Evolutionary conservation across 2,888 invertebrate species (phyloP), one percentile per base, ranked within the genome.

Genomic region (Leucoptera coffeella): DNA sequence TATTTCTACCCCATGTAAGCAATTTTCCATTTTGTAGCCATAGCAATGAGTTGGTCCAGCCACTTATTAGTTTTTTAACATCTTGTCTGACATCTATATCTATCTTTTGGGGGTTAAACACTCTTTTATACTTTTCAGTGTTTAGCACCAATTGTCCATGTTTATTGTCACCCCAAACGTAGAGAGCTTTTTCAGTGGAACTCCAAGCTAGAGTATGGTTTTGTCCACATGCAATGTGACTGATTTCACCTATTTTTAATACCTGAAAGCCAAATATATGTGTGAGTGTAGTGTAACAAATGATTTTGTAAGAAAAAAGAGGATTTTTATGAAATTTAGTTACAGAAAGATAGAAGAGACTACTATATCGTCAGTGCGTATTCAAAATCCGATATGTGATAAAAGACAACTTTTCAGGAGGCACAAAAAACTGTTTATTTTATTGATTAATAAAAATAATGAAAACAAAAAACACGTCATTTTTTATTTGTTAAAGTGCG

Each of bases 121-220:
- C 55, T 43, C 60, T 74, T 32, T 50, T 53, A 31, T 67, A 69
- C 34, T 69, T 67, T 26, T 58, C 55, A 28, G 69, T 54, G 38
- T 75, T 74, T 7, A 78, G 42, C 8, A 84, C 78, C 26, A 87
- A 55, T 45, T 92, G 91, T 0, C 89, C 85, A 51, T 80, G 82
- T 52, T 82, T 87, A 43, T 90, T 91, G 41, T 86, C 85, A 14
- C 93, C 93, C 78, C 88, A 87, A 9, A 71, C 80, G 64, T 72
- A 85, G 31, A 80, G 61, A 29, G 72, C 77, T 39, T 79, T 80
- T 31, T 71, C 57, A 23, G 53, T 51, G 19, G 54, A 45, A 30
- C 52, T 52, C 71, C 71, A 73, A 15, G 76, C 79, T 19, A 85
- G 49, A 5, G 83, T 81, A 47, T 89, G 88, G 43, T 86, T 81